Conservation (phyloP, 2,888 invertebrate species). For the Lepidocyrtoides sp. region DNA sequence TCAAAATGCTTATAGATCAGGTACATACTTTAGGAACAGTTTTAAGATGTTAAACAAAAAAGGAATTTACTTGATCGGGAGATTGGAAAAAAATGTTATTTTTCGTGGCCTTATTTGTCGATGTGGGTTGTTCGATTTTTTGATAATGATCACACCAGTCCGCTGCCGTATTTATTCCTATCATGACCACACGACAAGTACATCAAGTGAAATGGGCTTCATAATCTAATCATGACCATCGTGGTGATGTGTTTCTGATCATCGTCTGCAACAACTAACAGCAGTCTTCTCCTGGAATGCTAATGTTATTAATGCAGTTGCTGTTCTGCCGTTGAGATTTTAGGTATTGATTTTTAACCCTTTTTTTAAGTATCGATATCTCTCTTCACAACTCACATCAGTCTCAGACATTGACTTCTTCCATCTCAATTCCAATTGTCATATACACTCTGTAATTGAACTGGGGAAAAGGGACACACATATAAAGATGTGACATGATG, state of each 20-base stretch:
- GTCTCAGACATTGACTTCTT: no score
- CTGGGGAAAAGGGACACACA: background rate
- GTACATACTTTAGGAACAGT: no score
- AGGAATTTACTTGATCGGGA: conserved; percentile 8
- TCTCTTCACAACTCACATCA: no score
- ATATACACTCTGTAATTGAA: background rate
- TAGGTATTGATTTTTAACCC: conserved; percentile 50
- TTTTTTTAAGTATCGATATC: background rate
- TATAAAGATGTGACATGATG: conserved; percentile 49
- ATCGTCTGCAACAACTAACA: conserved; percentile 17
- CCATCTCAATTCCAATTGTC: background rate
- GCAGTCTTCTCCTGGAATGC: conserved; percentile 3
- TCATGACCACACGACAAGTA: conserved; percentile 1
- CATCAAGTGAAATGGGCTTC: conserved; percentile 22
- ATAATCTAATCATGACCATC: conserved; percentile 18
- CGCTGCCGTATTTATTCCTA: background rate
- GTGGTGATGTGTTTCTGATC: conserved; percentile 36
- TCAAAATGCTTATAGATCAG: background rate
- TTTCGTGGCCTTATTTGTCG: conserved; percentile 59
- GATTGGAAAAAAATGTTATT: background rate
- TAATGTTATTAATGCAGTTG: conserved; percentile 8
- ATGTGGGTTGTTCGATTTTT: conserved; percentile 40
- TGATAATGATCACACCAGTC: background rate
- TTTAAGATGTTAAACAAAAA: no score
- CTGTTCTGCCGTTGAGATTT: conserved; percentile 33